Evolutionary conservation across 2,113 vertebrate species (phyloP).

Genomic region (Psettodes erumei): DNA sequence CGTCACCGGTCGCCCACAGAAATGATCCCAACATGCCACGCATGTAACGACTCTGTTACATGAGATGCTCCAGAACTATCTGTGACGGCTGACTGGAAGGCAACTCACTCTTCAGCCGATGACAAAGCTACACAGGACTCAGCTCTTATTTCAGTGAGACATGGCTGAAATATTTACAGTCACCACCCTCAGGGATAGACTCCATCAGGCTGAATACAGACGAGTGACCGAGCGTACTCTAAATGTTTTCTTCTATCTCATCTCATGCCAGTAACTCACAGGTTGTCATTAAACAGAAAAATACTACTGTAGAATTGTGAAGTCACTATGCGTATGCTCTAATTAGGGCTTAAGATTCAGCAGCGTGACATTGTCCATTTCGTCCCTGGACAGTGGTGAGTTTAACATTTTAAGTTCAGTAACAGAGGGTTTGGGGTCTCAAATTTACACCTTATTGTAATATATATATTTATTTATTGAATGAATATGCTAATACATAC

Average conservation of each 20-base stretch:
- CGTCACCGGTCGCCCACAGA: conserved; percentile 28
- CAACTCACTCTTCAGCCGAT: conserved; percentile 36
- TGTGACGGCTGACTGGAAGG: conserved; percentile 56
- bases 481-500: too few relatives aligned
- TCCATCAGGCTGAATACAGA: conserved; percentile 17
- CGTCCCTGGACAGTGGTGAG: neutral
- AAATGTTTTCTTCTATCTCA: conserved; percentile 55
- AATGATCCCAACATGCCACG: conserved; percentile 60
- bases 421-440: too few relatives aligned
- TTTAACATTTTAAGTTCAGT: neutral
- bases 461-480: neutral
- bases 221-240: neutral
- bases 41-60: conserved; percentile 51
- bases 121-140: conserved; percentile 52
- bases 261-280: conserved; percentile 60
- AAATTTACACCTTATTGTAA: neutral
- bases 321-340: conserved; percentile 7
- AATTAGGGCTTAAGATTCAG: conserved; percentile 18
- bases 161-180: conserved; percentile 67
- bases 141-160: conserved; percentile 65
- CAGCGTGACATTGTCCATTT: neutral
- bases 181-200: conserved; percentile 26
- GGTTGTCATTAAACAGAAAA: conserved; percentile 45
- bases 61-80: conserved; percentile 36
- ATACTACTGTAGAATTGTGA: neutral